Evolutionary conservation across 2,113 vertebrate genomes (phyloP), one percentile per base, ranked within the genome.

Genomic region (Larimichthys crocea): DNA sequence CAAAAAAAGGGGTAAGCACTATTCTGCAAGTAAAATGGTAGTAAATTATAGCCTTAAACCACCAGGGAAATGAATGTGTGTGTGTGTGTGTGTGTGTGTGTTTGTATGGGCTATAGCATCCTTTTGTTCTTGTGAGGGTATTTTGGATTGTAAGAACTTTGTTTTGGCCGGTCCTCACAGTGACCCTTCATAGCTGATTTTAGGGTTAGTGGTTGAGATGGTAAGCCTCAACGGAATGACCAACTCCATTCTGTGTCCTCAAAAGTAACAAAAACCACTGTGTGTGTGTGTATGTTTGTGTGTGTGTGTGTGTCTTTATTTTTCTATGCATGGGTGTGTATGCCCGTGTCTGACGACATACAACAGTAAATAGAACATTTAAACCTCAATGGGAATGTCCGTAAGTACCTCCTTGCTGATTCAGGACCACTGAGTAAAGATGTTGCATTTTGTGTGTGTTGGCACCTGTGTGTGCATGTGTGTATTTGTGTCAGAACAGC

Each of bases 321-420:
- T 67, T 66, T 46, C 20, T 14, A 22, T 40, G 44, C 63, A 66
- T 76, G 63, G 60, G 57, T 79, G 82, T 74, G 66, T 85, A 6
- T 80, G 60, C 19, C 57, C 62, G 52, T 19, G 46, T 85, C 70
- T 80, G 64, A 78, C 24, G 68, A 68, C 75, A 76, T 31, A 85
- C 88, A 81, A 81, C 79, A 72, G 83, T 86, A 89, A 84, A 86
- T 65, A 90, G 74, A 86, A 90, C 72, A 88, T 86, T 89, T 86
- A 61, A 87, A 85, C 89, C 88, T 81, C 88, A 72, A 60, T 66
- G 85, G 89, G 77, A 79, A 86, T 80, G 79, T 90, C 85, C 86
- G 48, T 52, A 72, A 86, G 70, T 75, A 62, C 20, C 29, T 63
- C 88, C 63, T 85, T 87, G 91, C 91, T 92, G 91, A 92, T 85